Conservation (phyloP, 2,888 invertebrate genomes). For the Tetheella fluctuosa region DNA sequence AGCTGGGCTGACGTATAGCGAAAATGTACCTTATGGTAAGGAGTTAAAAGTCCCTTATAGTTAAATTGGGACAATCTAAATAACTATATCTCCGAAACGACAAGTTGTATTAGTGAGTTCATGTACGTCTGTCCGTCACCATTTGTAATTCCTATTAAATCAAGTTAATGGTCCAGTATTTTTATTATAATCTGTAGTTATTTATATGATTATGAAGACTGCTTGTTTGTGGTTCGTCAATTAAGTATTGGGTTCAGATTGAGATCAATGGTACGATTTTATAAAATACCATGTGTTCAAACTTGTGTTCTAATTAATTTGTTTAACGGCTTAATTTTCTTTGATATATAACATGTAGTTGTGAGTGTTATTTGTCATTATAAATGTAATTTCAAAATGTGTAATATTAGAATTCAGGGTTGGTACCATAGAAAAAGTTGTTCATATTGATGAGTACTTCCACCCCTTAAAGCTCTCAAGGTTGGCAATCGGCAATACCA, state of each 20-base stretch:
- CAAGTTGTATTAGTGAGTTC: conserved; percentile 37
- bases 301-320: background rate
- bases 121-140: conserved; percentile 27
- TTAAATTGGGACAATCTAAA: background rate
- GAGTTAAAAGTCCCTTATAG: background rate
- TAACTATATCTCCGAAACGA: background rate
- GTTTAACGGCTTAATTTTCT: background rate
- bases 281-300: background rate
- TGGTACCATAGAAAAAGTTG: too few species aligned
- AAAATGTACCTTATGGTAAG: conserved; percentile 23
- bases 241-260: conserved; percentile 58
- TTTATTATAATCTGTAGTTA: conserved; percentile 66
- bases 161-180: conserved; percentile 81
- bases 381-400: too few species aligned
- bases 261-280: conserved; percentile 41
- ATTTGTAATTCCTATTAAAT: conserved; percentile 76
- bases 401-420: too few species aligned
- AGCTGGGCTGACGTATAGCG: conserved; percentile 19
- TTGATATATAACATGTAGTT: background rate
- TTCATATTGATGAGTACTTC: too few species aligned
- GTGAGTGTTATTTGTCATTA: too few species aligned
- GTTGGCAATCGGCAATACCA: too few species aligned
- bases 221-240: conserved; percentile 80
- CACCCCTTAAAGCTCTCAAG: too few species aligned
- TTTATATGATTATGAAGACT: conserved; percentile 73